Percentiles rank a stretch among this genome's conserved stretches.
Evolutionary conservation across 2,888 invertebrate species (phyloP).

Genomic region (Stenoptilia bipunctidactyla): DNA sequence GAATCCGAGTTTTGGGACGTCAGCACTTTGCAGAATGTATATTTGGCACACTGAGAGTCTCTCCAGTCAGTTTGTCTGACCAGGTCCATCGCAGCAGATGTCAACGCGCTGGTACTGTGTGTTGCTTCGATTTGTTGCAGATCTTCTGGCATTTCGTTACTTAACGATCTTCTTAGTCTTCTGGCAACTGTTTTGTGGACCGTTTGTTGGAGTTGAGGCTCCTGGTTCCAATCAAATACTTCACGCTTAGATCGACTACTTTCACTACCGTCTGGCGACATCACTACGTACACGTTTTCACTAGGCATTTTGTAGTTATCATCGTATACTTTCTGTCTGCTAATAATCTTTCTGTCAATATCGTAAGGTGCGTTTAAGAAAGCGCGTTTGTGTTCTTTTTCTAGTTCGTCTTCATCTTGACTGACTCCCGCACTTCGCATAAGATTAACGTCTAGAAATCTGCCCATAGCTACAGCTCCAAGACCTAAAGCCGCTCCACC

Average conservation of each 20-base stretch:
- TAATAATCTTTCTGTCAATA: constrained; percentile 52
- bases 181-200: constrained; percentile 32
- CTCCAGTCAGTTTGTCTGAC: constrained; percentile 75
- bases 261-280: constrained; percentile 50
- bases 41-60: constrained; percentile 83
- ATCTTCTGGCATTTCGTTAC: constrained; percentile 52
- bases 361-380: constrained; percentile 47
- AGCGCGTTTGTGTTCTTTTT: constrained; percentile 71
- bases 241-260: constrained; percentile 44
- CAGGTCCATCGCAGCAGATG: constrained; percentile 54
- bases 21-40: constrained; percentile 82
- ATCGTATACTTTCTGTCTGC: constrained; percentile 51
- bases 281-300: constrained; percentile 64
- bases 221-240: constrained; percentile 29
- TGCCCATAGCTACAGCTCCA: constrained; percentile 84
- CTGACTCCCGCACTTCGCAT: constrained; percentile 65
- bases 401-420: constrained; percentile 46
- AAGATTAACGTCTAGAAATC: constrained; percentile 76
- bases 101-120: constrained; percentile 34
- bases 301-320: constrained; percentile 69
- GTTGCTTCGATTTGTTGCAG: constrained; percentile 43
- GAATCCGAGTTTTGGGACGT: constrained; percentile 78
- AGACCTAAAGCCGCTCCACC: constrained; percentile 86
- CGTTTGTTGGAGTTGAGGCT: constrained; percentile 28
- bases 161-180: constrained; percentile 38